phyloP scores from a whole-genome alignment of 2,113 vertebrate species.

The Syrrhaptes paradoxus region DNA sequence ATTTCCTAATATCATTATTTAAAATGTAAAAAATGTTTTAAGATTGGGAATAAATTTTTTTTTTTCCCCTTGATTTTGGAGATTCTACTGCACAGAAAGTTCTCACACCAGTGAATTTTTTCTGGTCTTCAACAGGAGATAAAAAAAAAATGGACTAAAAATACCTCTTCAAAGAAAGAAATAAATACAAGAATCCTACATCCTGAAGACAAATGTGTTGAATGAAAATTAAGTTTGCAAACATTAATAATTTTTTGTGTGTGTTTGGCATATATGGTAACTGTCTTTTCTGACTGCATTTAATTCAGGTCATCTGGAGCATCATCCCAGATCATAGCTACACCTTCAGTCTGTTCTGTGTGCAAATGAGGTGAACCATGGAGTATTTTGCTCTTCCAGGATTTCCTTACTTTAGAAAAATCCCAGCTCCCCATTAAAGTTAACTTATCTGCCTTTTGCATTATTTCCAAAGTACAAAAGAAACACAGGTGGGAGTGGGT shows the following conservation, averaged over 20 bases:
- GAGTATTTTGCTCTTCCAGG: neutral
- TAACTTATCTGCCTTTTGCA: neutral
- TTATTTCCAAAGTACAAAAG: neutral
- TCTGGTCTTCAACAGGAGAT: neutral
- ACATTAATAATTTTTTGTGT: neutral
- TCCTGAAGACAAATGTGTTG: neutral
- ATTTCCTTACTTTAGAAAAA: neutral
- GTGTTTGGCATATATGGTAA: neutral
- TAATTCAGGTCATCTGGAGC: neutral
- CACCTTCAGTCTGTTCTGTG: neutral
- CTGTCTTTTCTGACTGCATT: neutral
- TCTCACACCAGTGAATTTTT: neutral
- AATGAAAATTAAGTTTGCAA: neutral
- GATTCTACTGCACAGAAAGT: neutral
- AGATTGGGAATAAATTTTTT: neutral
- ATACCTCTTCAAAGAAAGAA: neutral
- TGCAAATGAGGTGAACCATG: neutral
- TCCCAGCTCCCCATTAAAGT: neutral
- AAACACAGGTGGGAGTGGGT: neutral
- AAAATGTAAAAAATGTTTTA: neutral
- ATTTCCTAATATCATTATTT: neutral
- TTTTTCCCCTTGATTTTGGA: neutral
- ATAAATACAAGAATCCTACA: neutral
- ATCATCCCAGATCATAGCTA: neutral
- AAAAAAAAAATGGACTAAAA: neutral